Base-by-base conservation (phyloP, 2,888 invertebrate species). In the Coleophora deauratella region DNA sequence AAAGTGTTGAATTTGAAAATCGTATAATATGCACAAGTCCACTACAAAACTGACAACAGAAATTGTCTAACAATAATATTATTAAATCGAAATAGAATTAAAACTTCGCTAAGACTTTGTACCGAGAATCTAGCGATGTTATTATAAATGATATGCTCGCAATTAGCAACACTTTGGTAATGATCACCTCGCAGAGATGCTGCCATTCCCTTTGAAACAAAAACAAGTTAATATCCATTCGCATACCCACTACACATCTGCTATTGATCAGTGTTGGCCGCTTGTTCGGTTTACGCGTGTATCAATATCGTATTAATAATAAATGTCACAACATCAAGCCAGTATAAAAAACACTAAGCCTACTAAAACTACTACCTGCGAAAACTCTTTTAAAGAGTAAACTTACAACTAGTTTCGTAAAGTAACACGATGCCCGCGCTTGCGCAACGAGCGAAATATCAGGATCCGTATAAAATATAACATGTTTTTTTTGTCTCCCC, bases 311-410 rank as follows among this genome's bases (percentile, higher is more conserved):
- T 62, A 76, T 72, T 76, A 74, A 73, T 73, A 71, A 75, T 74
- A 80, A 79, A 79, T 78, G 77, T 85, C 85, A 86, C 86, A 86
- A 86, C 86, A 86, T 85, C 81, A 86, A 86, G 86, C 86, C 76
- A 70, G 86, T 86, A 86, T 86, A 86, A 86, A 76, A 86, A 86
- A 84, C 85, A 82, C 84, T 86, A 86, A 86, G 86, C 86, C 78
- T 86, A 84, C 74, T 78, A 82, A 75, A 76, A 72, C 82, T 84
- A 84, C 84, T 84, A 79, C 80, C 80, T 84, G 79, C 79, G 73
- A 79, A 81, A 74, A 78, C 86, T 84, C 86, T 86, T 86, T 85
- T 72, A 71, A 84, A 86, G 86, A 86, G 86, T 66, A 69, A 72
- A 78, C 85, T 85, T 86, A 86, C 70, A 60, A 46, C 80, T 84